Percentiles rank a stretch among this genome's conserved stretches.
Conservation (phyloP, 1,140 invertebrate genomes). For the Zaprionus africanus region DNA sequence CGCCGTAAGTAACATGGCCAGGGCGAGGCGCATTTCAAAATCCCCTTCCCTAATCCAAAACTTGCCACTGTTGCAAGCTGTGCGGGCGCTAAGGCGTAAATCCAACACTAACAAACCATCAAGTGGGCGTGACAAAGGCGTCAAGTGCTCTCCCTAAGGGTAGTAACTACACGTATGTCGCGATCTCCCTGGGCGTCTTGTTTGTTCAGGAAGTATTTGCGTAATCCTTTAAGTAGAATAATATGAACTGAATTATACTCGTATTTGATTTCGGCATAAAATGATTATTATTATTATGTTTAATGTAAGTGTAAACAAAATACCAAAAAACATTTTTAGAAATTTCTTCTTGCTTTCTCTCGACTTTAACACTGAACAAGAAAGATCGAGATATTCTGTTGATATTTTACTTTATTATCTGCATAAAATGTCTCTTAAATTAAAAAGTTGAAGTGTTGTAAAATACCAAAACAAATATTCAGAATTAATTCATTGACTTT, state of each 20-base stretch:
- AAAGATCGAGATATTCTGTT: too few relatives aligned
- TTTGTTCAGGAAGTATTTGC: neutral
- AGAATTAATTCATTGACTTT: too few relatives aligned
- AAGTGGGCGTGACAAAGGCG: conserved; percentile 45
- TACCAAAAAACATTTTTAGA: too few relatives aligned
- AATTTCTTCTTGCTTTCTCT: too few relatives aligned
- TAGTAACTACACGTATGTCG: neutral
- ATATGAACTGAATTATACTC: neutral
- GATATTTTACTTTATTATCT: too few relatives aligned
- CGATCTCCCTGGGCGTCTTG: neutral
- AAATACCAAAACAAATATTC: too few relatives aligned
- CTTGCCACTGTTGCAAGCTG: conserved; percentile 34
- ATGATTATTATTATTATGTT: neutral
- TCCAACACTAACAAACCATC: neutral
- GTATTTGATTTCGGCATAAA: neutral
- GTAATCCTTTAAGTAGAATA: neutral
- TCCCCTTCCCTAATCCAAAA: neutral
- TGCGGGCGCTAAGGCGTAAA: conserved; percentile 29
- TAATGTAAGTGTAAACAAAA: too few relatives aligned
- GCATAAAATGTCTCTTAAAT: too few relatives aligned
- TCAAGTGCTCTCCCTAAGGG: conserved; percentile 25
- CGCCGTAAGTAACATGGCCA: conserved; percentile 26
- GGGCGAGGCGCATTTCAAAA: neutral
- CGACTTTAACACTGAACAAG: too few relatives aligned
- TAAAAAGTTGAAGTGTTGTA: too few relatives aligned